These are phyloP conservation scores for Mola mola DNA, from an alignment of 2,113 vertebrate genomes.

Conservation along the genomic window DNA sequence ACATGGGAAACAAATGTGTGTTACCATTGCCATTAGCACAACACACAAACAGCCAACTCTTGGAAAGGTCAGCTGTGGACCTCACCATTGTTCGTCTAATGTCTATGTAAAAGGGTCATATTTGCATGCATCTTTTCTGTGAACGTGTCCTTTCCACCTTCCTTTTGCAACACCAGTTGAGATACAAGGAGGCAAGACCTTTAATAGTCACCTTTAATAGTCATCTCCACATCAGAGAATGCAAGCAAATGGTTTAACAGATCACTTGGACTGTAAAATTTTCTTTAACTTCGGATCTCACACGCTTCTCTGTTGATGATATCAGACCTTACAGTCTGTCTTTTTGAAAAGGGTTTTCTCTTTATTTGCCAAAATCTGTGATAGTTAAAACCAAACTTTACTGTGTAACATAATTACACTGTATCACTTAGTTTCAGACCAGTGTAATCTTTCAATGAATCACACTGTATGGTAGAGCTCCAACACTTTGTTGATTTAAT, in stretches of 20 bases:
- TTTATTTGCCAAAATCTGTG: background rate
- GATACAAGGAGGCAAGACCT: conserved; percentile 25
- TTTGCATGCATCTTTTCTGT: conserved; percentile 56
- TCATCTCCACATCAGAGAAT: conserved; percentile 22
- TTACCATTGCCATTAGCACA: conserved; percentile 18
- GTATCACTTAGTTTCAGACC: background rate
- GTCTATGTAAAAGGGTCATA: conserved; percentile 61
- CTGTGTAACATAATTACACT: background rate
- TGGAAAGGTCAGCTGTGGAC: conserved; percentile 52
- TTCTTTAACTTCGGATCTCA: background rate
- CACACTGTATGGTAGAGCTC: no score
- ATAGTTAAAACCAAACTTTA: conserved; percentile 1
- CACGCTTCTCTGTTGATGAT: conserved; percentile 8
- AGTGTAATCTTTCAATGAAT: no score
- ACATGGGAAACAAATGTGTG: conserved; percentile 25
- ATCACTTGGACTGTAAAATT: background rate
- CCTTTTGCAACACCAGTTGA: conserved; percentile 18
- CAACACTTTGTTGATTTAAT: no score
- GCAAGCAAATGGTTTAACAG: conserved; percentile 2
- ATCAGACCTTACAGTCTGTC: background rate
- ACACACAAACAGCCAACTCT: conserved; percentile 27
- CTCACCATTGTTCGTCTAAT: conserved; percentile 40
- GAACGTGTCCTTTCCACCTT: conserved; percentile 2
- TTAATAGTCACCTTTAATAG: conserved; percentile 20
- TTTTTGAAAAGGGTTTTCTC: background rate